These are phyloP conservation scores for Liopterus haemorrhoidalis DNA, from an alignment of 2,888 invertebrate species.

Conservation along the genomic window DNA sequence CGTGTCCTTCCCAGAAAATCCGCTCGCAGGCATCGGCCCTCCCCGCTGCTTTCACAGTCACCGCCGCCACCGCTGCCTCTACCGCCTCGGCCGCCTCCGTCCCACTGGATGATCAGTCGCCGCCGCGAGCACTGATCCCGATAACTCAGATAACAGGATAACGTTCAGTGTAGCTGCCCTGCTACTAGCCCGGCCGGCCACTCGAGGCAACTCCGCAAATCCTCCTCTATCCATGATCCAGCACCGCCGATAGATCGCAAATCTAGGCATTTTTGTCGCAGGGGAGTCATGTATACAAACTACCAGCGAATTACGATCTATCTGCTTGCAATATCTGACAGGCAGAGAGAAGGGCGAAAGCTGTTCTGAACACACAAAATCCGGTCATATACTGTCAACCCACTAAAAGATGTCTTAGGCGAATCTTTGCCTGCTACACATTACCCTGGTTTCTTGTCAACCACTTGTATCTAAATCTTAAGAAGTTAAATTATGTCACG, in stretches of 20 bases:
- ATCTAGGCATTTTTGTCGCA: no score
- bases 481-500: no score
- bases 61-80: not conserved
- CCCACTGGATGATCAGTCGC: conserved; percentile 18
- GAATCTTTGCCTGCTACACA: no score
- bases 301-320: no score
- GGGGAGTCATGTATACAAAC: no score
- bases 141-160: conserved; percentile 38
- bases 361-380: not conserved
- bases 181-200: conserved; percentile 3
- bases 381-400: not conserved
- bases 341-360: conserved; percentile 1
- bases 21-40: conserved; percentile 10
- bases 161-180: conserved; percentile 33
- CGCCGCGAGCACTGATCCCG: conserved; percentile 34
- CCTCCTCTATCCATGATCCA: conserved; percentile 4
- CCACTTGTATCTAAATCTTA: not conserved
- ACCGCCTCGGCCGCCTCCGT: conserved; percentile 4
- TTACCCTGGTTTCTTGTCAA: not conserved
- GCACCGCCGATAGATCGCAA: not conserved
- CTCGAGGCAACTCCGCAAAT: conserved; percentile 12
- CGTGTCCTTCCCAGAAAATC: conserved; percentile 13
- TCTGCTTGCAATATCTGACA: no score
- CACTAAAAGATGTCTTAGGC: not conserved
- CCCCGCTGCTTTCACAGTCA: no score